Evolutionary conservation across 1,140 invertebrate species (phyloP), one percentile per base, ranked within the genome.

Genomic region (Tribolium madens): DNA sequence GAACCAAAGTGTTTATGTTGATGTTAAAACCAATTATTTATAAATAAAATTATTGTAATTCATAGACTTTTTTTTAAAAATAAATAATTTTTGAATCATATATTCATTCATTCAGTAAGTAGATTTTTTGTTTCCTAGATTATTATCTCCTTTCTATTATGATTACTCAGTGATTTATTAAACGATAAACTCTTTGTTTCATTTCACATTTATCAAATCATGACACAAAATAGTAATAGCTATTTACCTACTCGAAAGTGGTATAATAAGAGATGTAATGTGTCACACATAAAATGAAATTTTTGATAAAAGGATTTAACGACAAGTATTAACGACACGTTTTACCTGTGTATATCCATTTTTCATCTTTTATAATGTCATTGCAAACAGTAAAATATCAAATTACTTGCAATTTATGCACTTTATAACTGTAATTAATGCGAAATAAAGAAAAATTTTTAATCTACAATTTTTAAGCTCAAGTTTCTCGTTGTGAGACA

Each of bases 351-450:
- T 21, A 18, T 57, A 57, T 26, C 17, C 36, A 42, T 42, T 42
- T 42, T 9, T 42, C 36, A 42, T 57, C 18, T 26, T 21, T 17
- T 57, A 21, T 57, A 57, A 57, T 57, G 18, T 17, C 52, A 57
- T 3, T 57, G 15, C 17, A 26, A 57, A 17, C 6, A 57, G 1
- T 57, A 6, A 21, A 18, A 57, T 21, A 21, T 17, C 17, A n/a
- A 57, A 57, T 1, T 7, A 26, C 10, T 57, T 10, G 4, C 2
- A 4, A 10, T 57, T 57, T 18, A 57, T 57, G 52, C 18, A 57
- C 7, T 57, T n/a, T 13, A 3, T 47, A 47, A 2, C 48, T 42
- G 36, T 42, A 50, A 50, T 17, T 50, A 17, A 4, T 47, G 13
- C 0, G 46, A 47, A 26, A 26, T 26, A 26, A 26, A 26, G 21